Conservation (phyloP, 2,797 vertebrate species). For the Paguma larvata region DNA sequence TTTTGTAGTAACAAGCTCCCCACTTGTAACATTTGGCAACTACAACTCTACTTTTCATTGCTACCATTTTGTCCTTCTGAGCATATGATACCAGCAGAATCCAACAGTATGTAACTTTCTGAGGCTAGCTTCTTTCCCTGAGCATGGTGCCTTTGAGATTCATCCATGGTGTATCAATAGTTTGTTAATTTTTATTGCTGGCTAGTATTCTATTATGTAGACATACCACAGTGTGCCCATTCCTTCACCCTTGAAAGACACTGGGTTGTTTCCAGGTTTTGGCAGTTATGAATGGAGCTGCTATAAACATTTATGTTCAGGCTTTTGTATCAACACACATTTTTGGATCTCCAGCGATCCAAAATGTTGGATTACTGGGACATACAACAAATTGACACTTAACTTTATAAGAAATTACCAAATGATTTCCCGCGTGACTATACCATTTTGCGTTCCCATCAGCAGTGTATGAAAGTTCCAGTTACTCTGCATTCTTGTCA, state of each 20-base stretch:
- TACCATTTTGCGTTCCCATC: neutral
- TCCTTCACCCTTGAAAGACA: neutral
- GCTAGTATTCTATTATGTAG: neutral
- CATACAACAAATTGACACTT: neutral
- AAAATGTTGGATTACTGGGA: neutral
- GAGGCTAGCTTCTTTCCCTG: neutral
- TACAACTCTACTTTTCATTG: neutral
- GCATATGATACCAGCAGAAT: neutral
- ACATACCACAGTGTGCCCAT: rapidly evolving
- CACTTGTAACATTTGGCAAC: neutral
- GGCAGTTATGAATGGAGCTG: neutral
- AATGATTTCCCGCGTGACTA: neutral
- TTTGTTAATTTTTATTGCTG: neutral
- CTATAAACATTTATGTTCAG: neutral
- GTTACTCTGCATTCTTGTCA: neutral
- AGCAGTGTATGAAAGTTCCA: neutral
- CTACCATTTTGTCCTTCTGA: neutral
- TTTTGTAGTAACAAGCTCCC: neutral
- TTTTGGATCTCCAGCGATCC: neutral
- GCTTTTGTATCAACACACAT: neutral
- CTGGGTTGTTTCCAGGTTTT: neutral
- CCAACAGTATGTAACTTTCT: neutral
- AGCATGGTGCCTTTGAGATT: neutral
- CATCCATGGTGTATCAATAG: neutral
- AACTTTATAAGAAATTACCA: neutral